Evolutionary conservation across 2,797 vertebrate species (phyloP).

Genomic region (Petrocephalus sullivani): DNA sequence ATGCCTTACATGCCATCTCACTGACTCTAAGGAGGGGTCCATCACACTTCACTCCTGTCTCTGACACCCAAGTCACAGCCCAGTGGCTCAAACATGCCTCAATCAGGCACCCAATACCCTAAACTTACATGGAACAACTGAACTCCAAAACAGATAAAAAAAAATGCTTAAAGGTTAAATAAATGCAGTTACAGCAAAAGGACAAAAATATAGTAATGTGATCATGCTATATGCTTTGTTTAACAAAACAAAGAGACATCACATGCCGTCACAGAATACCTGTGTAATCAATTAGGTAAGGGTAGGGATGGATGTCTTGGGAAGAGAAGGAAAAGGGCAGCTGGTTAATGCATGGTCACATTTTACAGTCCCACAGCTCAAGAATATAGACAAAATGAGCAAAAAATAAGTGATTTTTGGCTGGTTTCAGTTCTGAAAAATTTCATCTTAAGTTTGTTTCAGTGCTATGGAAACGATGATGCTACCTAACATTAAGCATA

Average conservation of each 20-base stretch:
- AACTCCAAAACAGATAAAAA: neutral
- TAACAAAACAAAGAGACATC: conserved; percentile 12
- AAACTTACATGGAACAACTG: neutral
- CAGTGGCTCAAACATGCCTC: neutral
- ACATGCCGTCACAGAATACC: conserved; percentile 50
- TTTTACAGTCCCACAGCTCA: neutral
- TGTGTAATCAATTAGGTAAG: conserved; percentile 69
- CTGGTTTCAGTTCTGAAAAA: neutral
- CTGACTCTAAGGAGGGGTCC: neutral
- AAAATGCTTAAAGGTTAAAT: neutral
- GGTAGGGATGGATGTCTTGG: conserved; percentile 71
- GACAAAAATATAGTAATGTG: neutral
- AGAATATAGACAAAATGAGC: neutral
- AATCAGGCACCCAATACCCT: neutral
- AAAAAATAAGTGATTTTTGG: neutral
- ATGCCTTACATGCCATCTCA: neutral
- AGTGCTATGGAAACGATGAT: neutral
- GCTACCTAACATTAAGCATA: neutral
- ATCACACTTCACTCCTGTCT: neutral
- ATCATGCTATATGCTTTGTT: conserved; percentile 30
- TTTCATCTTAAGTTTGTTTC: neutral
- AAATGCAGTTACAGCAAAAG: neutral
- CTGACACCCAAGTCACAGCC: neutral
- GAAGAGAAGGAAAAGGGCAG: conserved; percentile 26
- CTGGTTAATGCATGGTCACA: neutral